A percentile compares a stretch with the other conserved stretches of the same genome.
phyloP scores from a whole-genome alignment of 2,888 invertebrate species.

The Orthonevra nobilis region DNA sequence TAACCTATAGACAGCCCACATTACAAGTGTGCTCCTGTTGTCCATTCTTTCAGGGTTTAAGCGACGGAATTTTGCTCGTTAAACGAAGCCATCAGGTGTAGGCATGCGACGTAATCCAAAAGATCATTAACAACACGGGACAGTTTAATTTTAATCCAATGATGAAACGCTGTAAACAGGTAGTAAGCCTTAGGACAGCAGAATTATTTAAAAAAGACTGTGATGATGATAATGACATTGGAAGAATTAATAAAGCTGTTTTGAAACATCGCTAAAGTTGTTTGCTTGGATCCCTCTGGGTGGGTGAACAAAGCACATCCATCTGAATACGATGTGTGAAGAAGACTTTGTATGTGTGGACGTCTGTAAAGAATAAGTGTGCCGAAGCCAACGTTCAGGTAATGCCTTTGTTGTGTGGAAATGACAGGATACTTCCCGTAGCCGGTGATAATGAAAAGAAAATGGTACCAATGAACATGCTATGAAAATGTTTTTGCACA shows the following conservation, averaged over 20 bases:
- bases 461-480: too few species aligned
- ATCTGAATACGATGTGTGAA: conserved; percentile 46
- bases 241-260: conserved; percentile 57
- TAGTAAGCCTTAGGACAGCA: conserved; percentile 46
- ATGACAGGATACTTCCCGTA: too few species aligned
- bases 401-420: too few species aligned
- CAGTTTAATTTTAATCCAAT: background rate
- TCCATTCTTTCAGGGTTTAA: too few species aligned
- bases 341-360: too few species aligned
- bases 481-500: too few species aligned
- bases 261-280: conserved; percentile 45
- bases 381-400: too few species aligned
- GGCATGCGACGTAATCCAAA: conserved; percentile 28
- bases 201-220: conserved; percentile 46
- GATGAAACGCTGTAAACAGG: conserved; percentile 29
- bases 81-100: conserved; percentile 26
- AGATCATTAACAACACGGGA: conserved; percentile 35
- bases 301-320: background rate
- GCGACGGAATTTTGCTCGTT: conserved; percentile 35
- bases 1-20: too few species aligned
- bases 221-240: conserved; percentile 50
- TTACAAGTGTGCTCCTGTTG: too few species aligned
- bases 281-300: conserved; percentile 5
- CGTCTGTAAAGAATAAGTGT: too few species aligned
- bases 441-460: too few species aligned